Evolutionary conservation across 2,113 vertebrate species (phyloP).

Genomic region (Porphyrio hochstetteri): DNA sequence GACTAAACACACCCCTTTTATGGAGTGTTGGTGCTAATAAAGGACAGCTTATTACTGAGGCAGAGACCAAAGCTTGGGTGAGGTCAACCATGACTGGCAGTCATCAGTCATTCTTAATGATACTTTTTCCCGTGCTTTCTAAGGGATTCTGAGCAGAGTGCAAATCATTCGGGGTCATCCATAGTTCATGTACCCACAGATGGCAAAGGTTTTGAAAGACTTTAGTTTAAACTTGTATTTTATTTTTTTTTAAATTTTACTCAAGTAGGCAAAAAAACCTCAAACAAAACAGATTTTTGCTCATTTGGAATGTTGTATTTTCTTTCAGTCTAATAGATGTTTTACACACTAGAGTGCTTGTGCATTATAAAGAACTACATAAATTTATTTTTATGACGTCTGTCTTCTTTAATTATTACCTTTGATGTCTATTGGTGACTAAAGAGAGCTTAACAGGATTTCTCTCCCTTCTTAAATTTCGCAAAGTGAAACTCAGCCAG

Average conservation of each 20-base stretch:
- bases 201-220: conserved; percentile 88
- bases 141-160: conserved; percentile 86
- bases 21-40: conserved; percentile 90
- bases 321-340: conserved; percentile 75
- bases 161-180: conserved; percentile 92
- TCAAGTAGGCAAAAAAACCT: conserved; percentile 71
- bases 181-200: conserved; percentile 94
- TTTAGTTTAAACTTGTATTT: conserved; percentile 81
- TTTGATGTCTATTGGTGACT: conserved; percentile 89
- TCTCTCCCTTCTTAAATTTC: conserved; percentile 86
- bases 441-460: conserved; percentile 88
- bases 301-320: conserved; percentile 71
- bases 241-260: conserved; percentile 53
- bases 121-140: conserved; percentile 85
- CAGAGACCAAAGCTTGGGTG: conserved; percentile 88
- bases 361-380: conserved; percentile 82
- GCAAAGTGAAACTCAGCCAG: conserved; percentile 80
- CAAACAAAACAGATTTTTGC: conserved; percentile 69
- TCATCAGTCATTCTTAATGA: conserved; percentile 97
- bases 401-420: conserved; percentile 89
- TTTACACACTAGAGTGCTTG: conserved; percentile 78
- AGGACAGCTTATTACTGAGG: conserved; percentile 89
- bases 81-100: conserved; percentile 90
- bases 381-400: conserved; percentile 86
- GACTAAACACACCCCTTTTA: conserved; percentile 91